Evolutionary conservation across 2,113 vertebrate species (phyloP), one percentile per base, ranked within the genome.

Genomic region (Gila orcuttii): DNA sequence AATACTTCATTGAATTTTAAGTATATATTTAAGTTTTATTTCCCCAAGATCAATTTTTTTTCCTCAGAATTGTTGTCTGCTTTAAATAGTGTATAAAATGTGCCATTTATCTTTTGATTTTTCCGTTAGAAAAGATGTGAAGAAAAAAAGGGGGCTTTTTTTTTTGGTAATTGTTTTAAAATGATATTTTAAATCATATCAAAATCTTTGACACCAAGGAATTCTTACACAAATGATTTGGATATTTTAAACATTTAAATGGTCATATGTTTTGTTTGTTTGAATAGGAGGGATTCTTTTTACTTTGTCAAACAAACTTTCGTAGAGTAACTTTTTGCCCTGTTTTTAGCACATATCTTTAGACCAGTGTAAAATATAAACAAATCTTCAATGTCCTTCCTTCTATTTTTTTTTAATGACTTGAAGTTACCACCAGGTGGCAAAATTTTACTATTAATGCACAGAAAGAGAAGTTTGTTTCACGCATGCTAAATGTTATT

Each of bases 1-100:
- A 86, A 88, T 88, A 88, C 91, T 90, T 90, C 68, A 79, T 88
- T 85, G 87, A 92, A 33, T 82, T 82, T 82, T 82, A 68, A 25
- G 25, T 7, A 28, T 31, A 47, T 82, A 64, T 50, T 31, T 55
- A 31, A 77, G 13, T 11, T 21, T 82, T 66, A 50, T n/a, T 82
- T 81, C 59, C 79, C 4, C 2, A 69, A 52, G 42, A 82, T 68
- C 8, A 11, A 23, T 69, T 69, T 6, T 68, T 68, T 68, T 13
- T 4, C 10, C 2, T 1, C 25, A 13, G n/a, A 7, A 31, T 6
- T 66, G 21, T 80, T 45, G n/a, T 80, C 59, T 66, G 9, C 69
- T 52, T 52, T 28, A 9, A 42, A n/a, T 25, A 17, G 6, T 8
- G 60, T 45, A 17, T 74, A n/a, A 74, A 74, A 25, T 47, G 71